Evolutionary conservation across 30 jellyfish, hydroid and myxozoan species (phyloP).

Genomic region (Rhopilema esculentum): DNA sequence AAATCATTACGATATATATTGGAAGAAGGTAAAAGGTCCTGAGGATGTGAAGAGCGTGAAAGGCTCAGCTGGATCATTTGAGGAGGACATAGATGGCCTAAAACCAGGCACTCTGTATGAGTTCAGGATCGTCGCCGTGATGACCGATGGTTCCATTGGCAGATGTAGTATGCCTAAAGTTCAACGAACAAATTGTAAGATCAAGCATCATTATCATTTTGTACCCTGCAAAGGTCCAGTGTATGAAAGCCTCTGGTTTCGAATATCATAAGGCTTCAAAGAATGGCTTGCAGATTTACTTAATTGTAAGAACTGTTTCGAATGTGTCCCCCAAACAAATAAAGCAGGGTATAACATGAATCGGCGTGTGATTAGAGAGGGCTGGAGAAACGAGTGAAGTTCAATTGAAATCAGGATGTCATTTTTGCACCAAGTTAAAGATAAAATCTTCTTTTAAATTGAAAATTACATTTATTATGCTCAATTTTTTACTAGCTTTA

Average conservation of each 20-base stretch:
- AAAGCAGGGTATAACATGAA: not conserved
- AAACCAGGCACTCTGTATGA: slow-evolving; percentile 43
- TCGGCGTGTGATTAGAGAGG: not conserved
- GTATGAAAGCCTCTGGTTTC: not conserved
- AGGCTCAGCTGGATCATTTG: slow-evolving; percentile 12
- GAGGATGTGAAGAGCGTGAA: slow-evolving; percentile 51
- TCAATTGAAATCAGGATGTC: too few species aligned
- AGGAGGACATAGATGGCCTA: slow-evolving; percentile 54
- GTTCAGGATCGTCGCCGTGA: slow-evolving; percentile 60
- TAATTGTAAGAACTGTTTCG: not conserved
- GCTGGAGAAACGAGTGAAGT: too few species aligned
- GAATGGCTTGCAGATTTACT: not conserved
- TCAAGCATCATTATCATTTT: too few species aligned
- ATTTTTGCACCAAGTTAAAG: too few species aligned
- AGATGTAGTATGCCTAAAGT: slow-evolving; percentile 60
- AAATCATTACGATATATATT: slow-evolving; percentile 44
- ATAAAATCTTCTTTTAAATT: too few species aligned
- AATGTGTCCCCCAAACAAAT: not conserved
- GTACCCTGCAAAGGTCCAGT: not conserved
- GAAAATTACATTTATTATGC: too few species aligned
- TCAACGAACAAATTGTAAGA: slow-evolving; percentile 47
- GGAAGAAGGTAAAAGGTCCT: slow-evolving; percentile 23
- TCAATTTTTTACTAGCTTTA: too few species aligned
- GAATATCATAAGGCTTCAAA: not conserved
- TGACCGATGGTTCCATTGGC: slow-evolving; percentile 51